Base-by-base conservation (phyloP, 2,113 vertebrate species). In the Calyptomena viridis region DNA sequence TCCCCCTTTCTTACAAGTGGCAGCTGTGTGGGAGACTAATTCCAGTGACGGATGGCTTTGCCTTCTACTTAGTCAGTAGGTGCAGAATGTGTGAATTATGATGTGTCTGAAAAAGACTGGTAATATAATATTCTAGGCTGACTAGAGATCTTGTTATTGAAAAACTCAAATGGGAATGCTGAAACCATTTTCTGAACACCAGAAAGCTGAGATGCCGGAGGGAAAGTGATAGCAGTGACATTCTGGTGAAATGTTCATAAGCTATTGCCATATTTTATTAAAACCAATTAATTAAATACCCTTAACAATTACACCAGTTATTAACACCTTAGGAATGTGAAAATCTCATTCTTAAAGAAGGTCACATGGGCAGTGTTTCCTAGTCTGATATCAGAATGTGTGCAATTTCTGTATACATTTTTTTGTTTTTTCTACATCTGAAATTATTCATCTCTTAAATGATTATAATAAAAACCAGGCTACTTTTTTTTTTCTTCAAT, bases 171-270 rank as follows among this genome's bases (percentile, higher is more conserved):
- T 86, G 39, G 47, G 55, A 79, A 84, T 62, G 59, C 68, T 80
- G 79, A 71, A 86, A 60, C 44, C 78, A 33, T 90, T 86, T 75
- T 90, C 56, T 88, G 85, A 84, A 42, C 12, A 12, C 28, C 2
- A 4, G 47, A 73, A 93, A 81, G 56, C 76, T 77, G 68, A 69
- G 52, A 12, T 78, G 69, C 93, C 46, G 53, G 83, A 81, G 83
- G 90, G 90, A 89, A 94, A 93, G 76, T 68, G 78, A 93, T 47
- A 74, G 35, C 77, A 90, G 44, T 78, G 88, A 77, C 73, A 52
- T 91, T 91, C 79, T 76, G 31, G 24, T 81, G 64, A 73, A 86
- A 62, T 39, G 33, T 84, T 95, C 76, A 78, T 94, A 64, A 92
- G 37, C 73, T 92, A 35, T 75, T 90, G 73, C 78, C 83, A 86